These are phyloP conservation scores for Drosophila sp. DNA, from an alignment of 1,140 invertebrate genomes.

Conservation along the genomic window DNA sequence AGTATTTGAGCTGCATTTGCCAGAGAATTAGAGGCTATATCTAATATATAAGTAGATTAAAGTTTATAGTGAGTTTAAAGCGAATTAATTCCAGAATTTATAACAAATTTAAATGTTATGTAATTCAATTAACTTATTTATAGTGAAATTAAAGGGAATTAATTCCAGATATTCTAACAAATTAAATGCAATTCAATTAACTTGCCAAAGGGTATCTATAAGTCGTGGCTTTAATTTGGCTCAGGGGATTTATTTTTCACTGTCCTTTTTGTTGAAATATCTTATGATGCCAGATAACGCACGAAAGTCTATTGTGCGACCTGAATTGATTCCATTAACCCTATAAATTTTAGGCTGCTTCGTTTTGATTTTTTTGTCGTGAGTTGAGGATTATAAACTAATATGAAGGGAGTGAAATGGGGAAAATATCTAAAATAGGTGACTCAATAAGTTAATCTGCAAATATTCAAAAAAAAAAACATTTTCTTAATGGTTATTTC, in stretches of 20 bases:
- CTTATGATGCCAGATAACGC: constrained; percentile 59
- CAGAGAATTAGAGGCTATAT: too few species aligned
- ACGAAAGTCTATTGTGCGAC: constrained; percentile 30
- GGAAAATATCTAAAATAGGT: too few species aligned
- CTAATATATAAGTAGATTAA: too few species aligned
- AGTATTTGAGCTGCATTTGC: background rate
- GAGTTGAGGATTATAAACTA: background rate
- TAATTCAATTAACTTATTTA: too few species aligned
- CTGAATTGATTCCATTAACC: constrained; percentile 16
- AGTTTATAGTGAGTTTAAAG: too few species aligned
- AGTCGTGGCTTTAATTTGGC: background rate
- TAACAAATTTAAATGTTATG: too few species aligned
- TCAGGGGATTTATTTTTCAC: background rate
- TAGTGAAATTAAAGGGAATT: too few species aligned
- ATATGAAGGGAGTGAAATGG: background rate
- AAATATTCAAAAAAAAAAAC: too few species aligned
- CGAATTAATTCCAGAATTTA: too few species aligned
- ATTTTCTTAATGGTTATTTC: too few species aligned
- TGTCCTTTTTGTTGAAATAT: constrained; percentile 46
- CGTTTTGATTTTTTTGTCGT: constrained; percentile 1
- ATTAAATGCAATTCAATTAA: background rate
- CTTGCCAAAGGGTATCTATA: background rate
- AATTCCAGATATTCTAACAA: too few species aligned
- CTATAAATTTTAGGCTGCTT: constrained; percentile 12
- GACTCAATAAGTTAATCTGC: too few species aligned